Evolutionary conservation across 2,113 vertebrate species (phyloP), one percentile per base, ranked within the genome.

Genomic region (Phoxinus phoxinus): DNA sequence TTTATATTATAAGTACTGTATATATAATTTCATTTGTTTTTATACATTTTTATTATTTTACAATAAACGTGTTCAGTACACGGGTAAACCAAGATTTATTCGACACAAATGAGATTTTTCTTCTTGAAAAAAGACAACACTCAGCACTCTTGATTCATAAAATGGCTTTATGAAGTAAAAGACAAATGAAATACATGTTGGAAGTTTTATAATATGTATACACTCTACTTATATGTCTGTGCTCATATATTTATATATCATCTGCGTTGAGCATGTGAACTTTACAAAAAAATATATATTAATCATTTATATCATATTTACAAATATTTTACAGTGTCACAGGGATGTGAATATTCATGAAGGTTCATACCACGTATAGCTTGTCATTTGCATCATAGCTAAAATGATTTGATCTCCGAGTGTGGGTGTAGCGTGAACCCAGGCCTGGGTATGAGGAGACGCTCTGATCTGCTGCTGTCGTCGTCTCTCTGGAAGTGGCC

Each of bases 251-350:
- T 56, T 53, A 83, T 83, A 72, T 30, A 81, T 81, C 63, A 82
- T 86, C 86, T 89, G 37, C 76, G 75, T 83, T 74, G 46, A 90
- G 83, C 71, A 84, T 83, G 74, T 90, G 65, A 87, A 84, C 83
- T 90, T 87, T 91, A 91, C 86, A 91, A 91, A 93, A 90, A 78
- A 90, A 90, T 86, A 88, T 90, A 91, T 86, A 91, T 89, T 83
- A 51, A 84, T 91, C 86, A 89, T 87, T 88, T 89, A 81, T 90
- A 65, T 51, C 79, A 73, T 89, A 87, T 88, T 77, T 86, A 87
- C 77, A 86, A 48, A 71, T 84, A 85, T 87, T 79, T 74, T 86
- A 86, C 86, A 88, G 48, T 87, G 46, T 84, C 61, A 72, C 75
- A 86, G 9, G 65, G 67, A 82, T 82, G 79, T 84, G 61, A 84